phyloP scores from a whole-genome alignment of 2,797 vertebrate genomes.

The Pangasius mekongensis region DNA sequence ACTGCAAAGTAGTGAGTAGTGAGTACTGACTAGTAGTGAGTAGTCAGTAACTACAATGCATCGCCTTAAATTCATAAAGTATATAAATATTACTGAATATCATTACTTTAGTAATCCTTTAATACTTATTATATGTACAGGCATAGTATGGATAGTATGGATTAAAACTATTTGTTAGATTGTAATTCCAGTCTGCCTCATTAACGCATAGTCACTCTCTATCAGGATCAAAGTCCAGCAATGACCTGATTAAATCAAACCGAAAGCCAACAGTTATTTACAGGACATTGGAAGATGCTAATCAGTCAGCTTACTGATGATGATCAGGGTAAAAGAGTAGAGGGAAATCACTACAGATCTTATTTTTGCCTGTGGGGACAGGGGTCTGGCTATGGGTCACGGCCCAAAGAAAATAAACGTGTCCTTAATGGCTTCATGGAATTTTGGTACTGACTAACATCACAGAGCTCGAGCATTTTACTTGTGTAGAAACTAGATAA shows the following conservation, averaged over 20 bases:
- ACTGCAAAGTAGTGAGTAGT: background rate
- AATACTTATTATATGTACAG: background rate
- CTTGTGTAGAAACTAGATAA: constrained; percentile 12
- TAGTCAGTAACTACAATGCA: background rate
- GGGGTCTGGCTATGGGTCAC: constrained; percentile 31
- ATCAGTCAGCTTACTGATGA: constrained; percentile 61
- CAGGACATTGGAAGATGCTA: constrained; percentile 61
- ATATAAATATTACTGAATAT: background rate
- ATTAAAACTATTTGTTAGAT: constrained; percentile 65
- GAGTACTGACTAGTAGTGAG: too few species aligned
- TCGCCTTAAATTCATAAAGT: background rate
- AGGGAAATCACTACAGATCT: constrained; percentile 51
- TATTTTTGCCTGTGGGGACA: constrained; percentile 21
- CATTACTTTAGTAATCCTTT: background rate
- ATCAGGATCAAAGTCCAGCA: constrained; percentile 58
- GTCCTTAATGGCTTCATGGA: constrained; percentile 32
- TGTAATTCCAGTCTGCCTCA: constrained; percentile 63
- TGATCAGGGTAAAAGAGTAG: constrained; percentile 59
- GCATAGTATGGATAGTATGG: background rate
- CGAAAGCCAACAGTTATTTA: constrained; percentile 67
- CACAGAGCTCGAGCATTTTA: background rate
- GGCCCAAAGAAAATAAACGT: constrained; percentile 25
- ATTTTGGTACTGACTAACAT: constrained; percentile 21
- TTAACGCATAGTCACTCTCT: constrained; percentile 58
- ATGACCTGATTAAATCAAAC: constrained; percentile 64